Evolutionary conservation across 2,797 vertebrate genomes (phyloP).

Genomic region (Setipinna tenuifilis): DNA sequence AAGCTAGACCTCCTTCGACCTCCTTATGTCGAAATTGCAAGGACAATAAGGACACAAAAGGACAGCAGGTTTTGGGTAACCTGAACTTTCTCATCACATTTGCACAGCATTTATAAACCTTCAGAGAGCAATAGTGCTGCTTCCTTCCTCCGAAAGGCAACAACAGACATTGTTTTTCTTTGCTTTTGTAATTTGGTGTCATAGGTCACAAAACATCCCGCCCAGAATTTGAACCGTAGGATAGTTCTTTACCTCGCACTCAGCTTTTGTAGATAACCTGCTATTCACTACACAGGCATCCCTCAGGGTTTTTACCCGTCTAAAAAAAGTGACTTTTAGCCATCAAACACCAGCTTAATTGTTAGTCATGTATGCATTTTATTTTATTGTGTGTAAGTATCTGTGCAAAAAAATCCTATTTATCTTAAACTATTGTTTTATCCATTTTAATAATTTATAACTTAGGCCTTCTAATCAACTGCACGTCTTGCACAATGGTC

Average conservation of each 20-base stretch:
- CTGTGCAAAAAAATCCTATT: neutral
- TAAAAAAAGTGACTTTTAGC: constrained; percentile 1
- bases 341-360: neutral
- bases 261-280: neutral
- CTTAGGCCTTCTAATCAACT: constrained; percentile 13
- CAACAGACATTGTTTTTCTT: neutral
- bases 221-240: neutral
- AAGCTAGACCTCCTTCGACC: neutral
- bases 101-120: neutral
- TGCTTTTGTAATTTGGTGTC: neutral
- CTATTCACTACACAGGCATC: neutral
- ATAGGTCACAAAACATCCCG: neutral
- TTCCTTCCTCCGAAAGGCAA: neutral
- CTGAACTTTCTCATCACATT: neutral
- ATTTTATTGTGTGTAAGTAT: constrained; percentile 5
- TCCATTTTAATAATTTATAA: constrained; percentile 20
- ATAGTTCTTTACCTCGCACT: neutral
- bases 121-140: neutral
- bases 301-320: neutral
- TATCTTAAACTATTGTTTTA: constrained; percentile 23
- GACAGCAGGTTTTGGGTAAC: neutral
- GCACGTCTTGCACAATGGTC: constrained; percentile 1
- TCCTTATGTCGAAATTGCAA: neutral
- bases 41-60: neutral
- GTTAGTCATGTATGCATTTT: constrained; percentile 9